Base-by-base conservation (phyloP, 2,888 invertebrate species). In the Amblyjoppa fuscipennis region DNA sequence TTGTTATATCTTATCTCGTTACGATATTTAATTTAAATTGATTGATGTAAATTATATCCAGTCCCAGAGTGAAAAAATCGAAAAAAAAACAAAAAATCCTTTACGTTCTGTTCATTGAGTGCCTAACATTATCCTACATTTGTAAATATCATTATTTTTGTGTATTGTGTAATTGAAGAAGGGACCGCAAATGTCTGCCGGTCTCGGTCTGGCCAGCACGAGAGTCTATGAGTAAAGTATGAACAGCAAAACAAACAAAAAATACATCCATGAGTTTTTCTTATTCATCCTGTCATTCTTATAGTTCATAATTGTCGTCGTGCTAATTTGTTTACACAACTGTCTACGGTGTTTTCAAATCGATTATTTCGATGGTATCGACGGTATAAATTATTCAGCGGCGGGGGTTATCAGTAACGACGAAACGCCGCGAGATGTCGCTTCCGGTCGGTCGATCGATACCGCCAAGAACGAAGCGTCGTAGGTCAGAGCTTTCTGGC, bases 71-170 rank as follows among this genome's bases (percentile, higher is more conserved):
- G 69, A 76, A 56, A 77, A 20, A 20, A 20, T 20, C 20, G 20
- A 20, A 70, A 38, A 74, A 51, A 31, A 13, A 25, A 51, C 41
- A n/a, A 66, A 68, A 73, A 53, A 38, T 70, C 7, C 79, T 77
- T 85, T 89, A 85, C 81, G 85, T 92, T 92, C 91, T 90, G 91
- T 92, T 92, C 90, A 91, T 92, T 92, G 92, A 92, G 92, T 92
- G 92, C 92, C 92, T 92, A 92, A 92, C 89, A 90, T 91, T 92
- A 91, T 91, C 89, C 90, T 92, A 92, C 90, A 92, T 92, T 92
- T 92, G 92, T 92, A 92, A 91, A 92, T 92, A 92, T 89, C 91
- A 92, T 92, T 92, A 92, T 92, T 92, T 92, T 92, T 92, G 91
- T 91, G 92, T 92, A 91, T 91, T 88, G 90, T 92, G 90, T 91